A percentile compares a stretch with the other conserved stretches of the same genome.
Conservation (phyloP, 2,888 invertebrate species). For the Drosophila rellima region DNA sequence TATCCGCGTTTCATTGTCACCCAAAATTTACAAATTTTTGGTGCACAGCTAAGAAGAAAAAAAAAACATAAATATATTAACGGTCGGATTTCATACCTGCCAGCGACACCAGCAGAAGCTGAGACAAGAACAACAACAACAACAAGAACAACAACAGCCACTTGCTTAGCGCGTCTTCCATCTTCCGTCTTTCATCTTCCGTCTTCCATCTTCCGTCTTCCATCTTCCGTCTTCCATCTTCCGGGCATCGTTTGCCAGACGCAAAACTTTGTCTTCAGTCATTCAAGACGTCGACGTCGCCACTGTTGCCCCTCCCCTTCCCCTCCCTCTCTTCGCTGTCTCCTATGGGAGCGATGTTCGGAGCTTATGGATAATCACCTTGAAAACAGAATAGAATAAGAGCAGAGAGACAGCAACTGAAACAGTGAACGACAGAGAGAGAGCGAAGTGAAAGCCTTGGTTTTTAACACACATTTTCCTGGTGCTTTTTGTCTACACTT, state of each 20-base stretch:
- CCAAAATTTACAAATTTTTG: conserved; percentile 73
- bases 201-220: too few species aligned
- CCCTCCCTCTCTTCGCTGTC: neutral
- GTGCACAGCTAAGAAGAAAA: conserved; percentile 40
- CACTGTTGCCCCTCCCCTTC: conserved; percentile 2
- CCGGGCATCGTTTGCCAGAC: conserved; percentile 51
- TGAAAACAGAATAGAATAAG: conserved; percentile 48
- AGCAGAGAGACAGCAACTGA: conserved; percentile 1
- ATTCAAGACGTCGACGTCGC: conserved; percentile 31
- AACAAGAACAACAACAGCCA: conserved; percentile 12
- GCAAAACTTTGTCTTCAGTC: conserved; percentile 76
- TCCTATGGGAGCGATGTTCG: conserved; percentile 35
- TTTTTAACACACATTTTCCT: conserved; percentile 66
- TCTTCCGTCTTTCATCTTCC: conserved; percentile 73
- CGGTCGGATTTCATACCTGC: conserved; percentile 67
- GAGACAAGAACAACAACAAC: conserved; percentile 14
- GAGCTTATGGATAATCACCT: conserved; percentile 79
- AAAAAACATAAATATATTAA: conserved; percentile 65
- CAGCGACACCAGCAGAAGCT: conserved; percentile 16
- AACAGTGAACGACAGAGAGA: conserved; percentile 1
- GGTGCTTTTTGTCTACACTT: conserved; percentile 48
- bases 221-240: conserved; percentile 66
- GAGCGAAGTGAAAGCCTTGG: conserved; percentile 23
- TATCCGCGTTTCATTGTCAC: conserved; percentile 79
- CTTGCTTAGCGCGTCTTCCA: conserved; percentile 34